Conservation (phyloP, 1,140 invertebrate genomes). For the Parapsyche elsis region DNA sequence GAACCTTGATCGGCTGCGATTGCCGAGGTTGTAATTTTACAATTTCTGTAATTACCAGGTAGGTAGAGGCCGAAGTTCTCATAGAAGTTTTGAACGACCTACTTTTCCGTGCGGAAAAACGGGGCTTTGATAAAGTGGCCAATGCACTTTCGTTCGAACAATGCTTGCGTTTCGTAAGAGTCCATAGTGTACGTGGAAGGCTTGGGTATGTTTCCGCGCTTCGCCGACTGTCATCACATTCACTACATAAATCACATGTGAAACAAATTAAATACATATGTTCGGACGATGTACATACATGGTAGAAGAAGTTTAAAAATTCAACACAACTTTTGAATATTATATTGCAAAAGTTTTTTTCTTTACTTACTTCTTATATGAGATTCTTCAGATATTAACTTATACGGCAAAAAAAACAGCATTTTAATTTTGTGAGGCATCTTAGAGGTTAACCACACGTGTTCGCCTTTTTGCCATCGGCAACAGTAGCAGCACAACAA, state of each 20-base stretch:
- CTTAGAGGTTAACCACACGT: slow-evolving; percentile 14
- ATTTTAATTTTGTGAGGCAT: neutral
- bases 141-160: neutral
- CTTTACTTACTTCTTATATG: no score
- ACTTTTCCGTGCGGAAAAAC: slow-evolving; percentile 22
- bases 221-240: no score
- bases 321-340: no score
- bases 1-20: slow-evolving; percentile 7
- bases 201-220: no score
- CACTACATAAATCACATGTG: no score
- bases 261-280: no score
- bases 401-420: neutral
- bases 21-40: neutral
- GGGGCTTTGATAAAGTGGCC: neutral
- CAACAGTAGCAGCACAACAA: neutral
- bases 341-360: no score
- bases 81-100: slow-evolving; percentile 17
- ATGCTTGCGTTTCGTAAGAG: no score
- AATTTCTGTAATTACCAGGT: neutral
- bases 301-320: no score
- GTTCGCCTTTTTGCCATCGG: neutral
- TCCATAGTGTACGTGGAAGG: no score
- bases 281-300: no score
- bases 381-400: neutral
- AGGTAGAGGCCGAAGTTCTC: neutral